phyloP scores from a whole-genome alignment of 2,113 vertebrate species.

The Hemiscyllium ocellatum region DNA sequence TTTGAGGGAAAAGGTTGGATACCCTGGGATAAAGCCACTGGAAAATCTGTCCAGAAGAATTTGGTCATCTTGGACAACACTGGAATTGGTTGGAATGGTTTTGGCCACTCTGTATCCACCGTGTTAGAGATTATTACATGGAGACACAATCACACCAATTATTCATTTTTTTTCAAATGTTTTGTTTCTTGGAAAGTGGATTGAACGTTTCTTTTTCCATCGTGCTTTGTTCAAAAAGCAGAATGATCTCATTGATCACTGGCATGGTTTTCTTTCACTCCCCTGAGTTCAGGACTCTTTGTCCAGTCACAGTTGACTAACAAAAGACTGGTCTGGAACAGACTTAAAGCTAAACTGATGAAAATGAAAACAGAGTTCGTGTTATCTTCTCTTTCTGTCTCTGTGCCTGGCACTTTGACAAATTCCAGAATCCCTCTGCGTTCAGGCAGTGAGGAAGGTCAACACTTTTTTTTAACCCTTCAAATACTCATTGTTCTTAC shows the following conservation, averaged over 20 bases:
- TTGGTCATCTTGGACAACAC: not conserved
- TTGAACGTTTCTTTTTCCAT: not conserved
- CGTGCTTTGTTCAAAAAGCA: not conserved
- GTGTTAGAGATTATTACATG: not conserved
- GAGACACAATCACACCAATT: not conserved
- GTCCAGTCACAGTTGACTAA: not conserved
- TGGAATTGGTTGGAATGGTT: not conserved
- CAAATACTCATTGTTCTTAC: not conserved
- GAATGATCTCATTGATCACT: not conserved
- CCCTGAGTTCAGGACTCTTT: not conserved
- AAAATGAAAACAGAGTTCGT: not conserved
- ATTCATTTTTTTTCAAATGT: not conserved
- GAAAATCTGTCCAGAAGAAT: not conserved
- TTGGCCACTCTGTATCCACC: not conserved
- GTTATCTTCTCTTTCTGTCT: not conserved
- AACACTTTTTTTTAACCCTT: not conserved
- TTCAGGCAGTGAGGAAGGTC: not conserved
- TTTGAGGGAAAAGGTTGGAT: not conserved
- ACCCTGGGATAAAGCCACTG: not conserved
- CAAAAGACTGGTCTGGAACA: not conserved
- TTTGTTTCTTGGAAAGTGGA: not conserved
- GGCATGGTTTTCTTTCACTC: not conserved
- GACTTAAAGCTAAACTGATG: not conserved
- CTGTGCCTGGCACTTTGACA: not conserved
- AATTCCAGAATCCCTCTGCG: not conserved